phyloP scores from a whole-genome alignment of 2,888 invertebrate species.

The Drosophila niveifrons region DNA sequence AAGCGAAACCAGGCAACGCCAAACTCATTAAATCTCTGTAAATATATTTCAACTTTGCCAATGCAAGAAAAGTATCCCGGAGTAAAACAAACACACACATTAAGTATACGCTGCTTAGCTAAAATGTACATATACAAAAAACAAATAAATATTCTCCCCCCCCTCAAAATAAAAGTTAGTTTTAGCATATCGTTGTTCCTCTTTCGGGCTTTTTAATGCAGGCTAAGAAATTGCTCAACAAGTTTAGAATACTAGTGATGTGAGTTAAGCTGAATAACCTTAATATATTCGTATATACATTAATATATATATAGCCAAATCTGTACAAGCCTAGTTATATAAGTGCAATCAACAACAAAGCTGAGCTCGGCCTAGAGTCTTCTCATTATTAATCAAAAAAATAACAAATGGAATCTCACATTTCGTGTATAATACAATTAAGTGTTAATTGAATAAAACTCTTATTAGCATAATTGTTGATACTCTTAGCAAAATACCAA shows the following conservation, averaged over 20 bases:
- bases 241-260: constrained; percentile 9
- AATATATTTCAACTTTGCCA: constrained; percentile 61
- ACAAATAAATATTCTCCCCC: not conserved
- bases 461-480: constrained; percentile 36
- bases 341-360: constrained; percentile 18
- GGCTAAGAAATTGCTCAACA: constrained; percentile 47
- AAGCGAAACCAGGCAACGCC: constrained; percentile 23
- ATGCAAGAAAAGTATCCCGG: constrained; percentile 6
- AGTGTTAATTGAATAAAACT: not conserved
- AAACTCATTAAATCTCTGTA: constrained; percentile 64
- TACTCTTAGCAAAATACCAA: constrained; percentile 17
- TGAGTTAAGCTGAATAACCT: not conserved
- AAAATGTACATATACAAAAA: constrained; percentile 38
- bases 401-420: not conserved
- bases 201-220: constrained; percentile 45
- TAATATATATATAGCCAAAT: constrained; percentile 65
- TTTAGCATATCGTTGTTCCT: constrained; percentile 45
- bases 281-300: constrained; percentile 4
- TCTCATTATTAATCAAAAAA: constrained; percentile 36
- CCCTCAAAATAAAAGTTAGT: not conserved
- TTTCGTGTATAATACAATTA: constrained; percentile 27
- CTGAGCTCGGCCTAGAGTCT: constrained; percentile 3
- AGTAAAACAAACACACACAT: constrained; percentile 43
- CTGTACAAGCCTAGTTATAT: constrained; percentile 53
- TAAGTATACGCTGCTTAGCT: constrained; percentile 68